A percentile compares a stretch with the other conserved stretches of the same genome.
These are phyloP conservation scores for Coluber constrictor DNA, from an alignment of 2,797 vertebrate genomes.

Conservation along the genomic window DNA sequence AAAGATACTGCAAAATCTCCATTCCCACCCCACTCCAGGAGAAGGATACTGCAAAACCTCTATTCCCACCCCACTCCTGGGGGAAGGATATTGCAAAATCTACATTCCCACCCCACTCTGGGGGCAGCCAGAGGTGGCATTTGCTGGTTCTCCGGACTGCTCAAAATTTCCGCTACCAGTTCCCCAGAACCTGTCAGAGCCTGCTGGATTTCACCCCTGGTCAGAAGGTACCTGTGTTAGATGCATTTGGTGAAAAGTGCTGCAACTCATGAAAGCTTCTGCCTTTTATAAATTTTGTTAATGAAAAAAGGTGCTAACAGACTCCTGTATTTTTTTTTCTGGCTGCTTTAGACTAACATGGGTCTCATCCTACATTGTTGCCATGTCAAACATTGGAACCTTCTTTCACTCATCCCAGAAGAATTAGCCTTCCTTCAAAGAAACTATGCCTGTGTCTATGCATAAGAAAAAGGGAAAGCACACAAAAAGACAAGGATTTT, in stretches of 20 bases:
- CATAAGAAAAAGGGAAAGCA: neutral
- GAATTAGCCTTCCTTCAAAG: slow-evolving; percentile 15
- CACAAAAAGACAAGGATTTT: neutral
- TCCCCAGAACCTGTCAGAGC: too few species aligned
- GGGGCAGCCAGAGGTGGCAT: too few species aligned
- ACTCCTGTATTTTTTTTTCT: neutral
- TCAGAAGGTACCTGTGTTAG: neutral
- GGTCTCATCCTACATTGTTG: neutral
- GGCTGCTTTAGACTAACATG: neutral
- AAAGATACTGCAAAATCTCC: too few species aligned
- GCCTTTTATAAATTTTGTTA: neutral
- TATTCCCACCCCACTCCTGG: too few species aligned
- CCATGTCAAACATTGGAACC: neutral
- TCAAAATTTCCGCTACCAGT: too few species aligned
- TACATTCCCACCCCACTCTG: too few species aligned
- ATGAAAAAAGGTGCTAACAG: neutral
- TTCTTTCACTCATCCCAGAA: slow-evolving; percentile 21
- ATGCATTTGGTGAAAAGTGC: neutral
- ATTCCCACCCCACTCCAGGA: too few species aligned
- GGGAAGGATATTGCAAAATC: too few species aligned
- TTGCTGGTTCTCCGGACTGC: too few species aligned
- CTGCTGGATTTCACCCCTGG: neutral
- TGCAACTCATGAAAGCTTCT: neutral
- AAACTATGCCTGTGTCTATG: neutral
- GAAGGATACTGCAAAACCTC: too few species aligned